Base-by-base conservation (phyloP, 2,797 vertebrate genomes). In the Aselliscus stoliczkanus region DNA sequence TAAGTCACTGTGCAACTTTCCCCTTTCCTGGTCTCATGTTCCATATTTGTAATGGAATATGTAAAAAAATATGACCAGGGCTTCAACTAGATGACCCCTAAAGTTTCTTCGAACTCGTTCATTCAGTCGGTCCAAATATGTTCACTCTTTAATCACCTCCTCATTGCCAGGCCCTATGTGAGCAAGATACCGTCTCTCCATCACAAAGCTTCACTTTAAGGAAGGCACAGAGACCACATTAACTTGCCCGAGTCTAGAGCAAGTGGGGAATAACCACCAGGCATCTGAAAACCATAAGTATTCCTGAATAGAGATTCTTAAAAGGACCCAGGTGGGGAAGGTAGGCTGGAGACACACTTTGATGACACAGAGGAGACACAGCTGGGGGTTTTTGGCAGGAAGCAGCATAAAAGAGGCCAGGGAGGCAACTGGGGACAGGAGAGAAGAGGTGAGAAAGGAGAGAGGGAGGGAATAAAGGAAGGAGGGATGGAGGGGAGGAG, bases 261-360 rank as follows among this genome's bases (percentile, higher is more conserved):
- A 62, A 90, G n/a, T 75, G 54, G 14, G 29, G 7, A 83, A 52
- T 93, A 95, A 92, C 85, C 54, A 87, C 39, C 90, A 88, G 92
- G 37, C 23, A 90, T 81, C 64, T 82, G 3, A 27, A 90, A 64
- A 31, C 77, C 27, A 44, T 67, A 92, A 62, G 14, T 73, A 25
- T 47, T 90, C 37, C 58, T 92, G 69, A 95, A 54, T 42, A 64
- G 73, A 82, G 37, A 25, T 56, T 83, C 29, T 85, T 75, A 52
- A 75, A 77, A 42, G 76, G 65, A 65, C 52, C 76, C 34, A 90
- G 31, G 12, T 85, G 34, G 58, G 31, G 54, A 89, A 65, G 50
- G 50, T 86, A 52, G 31, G 18, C 42, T 92, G 52, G 37, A 67
- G 73, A 73, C 11, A 85, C 12, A 44, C 7, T 14, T 37, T 75